Percentiles rank a stretch among this genome's conserved stretches.
Evolutionary conservation across 64 coral and sea anemone genomes (phyloP).

Genomic region (Dendrophyllia cribrosa): DNA sequence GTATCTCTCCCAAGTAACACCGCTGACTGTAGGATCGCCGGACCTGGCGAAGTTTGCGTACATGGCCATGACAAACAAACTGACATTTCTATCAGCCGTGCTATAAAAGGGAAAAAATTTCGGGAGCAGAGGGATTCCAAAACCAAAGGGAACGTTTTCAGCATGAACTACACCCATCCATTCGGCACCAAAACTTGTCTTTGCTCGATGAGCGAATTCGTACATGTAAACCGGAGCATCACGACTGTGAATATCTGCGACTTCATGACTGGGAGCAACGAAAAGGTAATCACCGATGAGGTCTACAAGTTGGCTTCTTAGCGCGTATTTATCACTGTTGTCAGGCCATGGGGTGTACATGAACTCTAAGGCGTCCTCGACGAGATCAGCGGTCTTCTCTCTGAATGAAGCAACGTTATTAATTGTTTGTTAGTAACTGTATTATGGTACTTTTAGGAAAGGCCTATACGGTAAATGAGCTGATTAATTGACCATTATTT

Average conservation of each 20-base stretch:
- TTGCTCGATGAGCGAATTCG: constrained; percentile 54
- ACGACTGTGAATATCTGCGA: constrained; percentile 55
- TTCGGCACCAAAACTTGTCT: neutral
- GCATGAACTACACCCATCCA: constrained; percentile 68
- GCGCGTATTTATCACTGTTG: neutral
- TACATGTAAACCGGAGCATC: constrained; percentile 58
- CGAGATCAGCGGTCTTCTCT: neutral
- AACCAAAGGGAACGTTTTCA: constrained; percentile 67
- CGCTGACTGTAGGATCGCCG: constrained; percentile 49
- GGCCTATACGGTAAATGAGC: no score
- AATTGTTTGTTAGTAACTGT: no score
- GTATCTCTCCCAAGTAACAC: constrained; percentile 40
- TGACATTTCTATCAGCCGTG: constrained; percentile 70
- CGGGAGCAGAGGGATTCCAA: constrained; percentile 33
- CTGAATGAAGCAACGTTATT: neutral
- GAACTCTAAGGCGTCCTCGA: constrained; percentile 48
- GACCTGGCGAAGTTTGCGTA: constrained; percentile 72
- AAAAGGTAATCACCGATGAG: constrained; percentile 65
- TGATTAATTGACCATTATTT: no score
- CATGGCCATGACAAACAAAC: constrained; percentile 40
- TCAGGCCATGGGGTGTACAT: constrained; percentile 79
- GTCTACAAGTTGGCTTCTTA: constrained; percentile 46
- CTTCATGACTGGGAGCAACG: constrained; percentile 60
- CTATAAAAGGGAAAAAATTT: constrained; percentile 24
- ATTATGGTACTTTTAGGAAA: no score